A percentile compares a stretch with the other conserved stretches of the same genome.
Evolutionary conservation across 2,888 invertebrate genomes (phyloP).

Genomic region (Atethmia centrago): DNA sequence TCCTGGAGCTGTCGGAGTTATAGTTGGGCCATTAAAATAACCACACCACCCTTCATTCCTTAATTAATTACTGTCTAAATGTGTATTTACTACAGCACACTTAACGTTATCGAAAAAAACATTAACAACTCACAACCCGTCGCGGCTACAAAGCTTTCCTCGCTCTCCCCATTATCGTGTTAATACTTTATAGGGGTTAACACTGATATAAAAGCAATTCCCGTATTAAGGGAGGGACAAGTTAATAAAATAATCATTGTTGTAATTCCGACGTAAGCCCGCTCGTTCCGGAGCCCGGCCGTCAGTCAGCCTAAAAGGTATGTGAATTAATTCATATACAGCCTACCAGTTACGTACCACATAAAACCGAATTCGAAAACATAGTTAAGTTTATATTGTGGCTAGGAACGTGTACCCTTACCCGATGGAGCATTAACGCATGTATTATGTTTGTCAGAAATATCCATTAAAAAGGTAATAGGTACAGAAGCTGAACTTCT

Average conservation of each 20-base stretch:
- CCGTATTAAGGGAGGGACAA: constrained; percentile 35
- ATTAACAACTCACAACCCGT: constrained; percentile 12
- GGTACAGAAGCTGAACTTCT: too few species aligned
- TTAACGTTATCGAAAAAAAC: constrained; percentile 15
- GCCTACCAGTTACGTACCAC: constrained; percentile 35
- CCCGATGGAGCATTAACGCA: constrained; percentile 7
- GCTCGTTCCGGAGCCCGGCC: constrained; percentile 50
- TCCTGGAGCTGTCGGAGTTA: constrained; percentile 58
- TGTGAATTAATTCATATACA: constrained; percentile 63
- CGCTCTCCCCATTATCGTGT: constrained; percentile 6
- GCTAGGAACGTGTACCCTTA: constrained; percentile 19
- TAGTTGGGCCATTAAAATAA: constrained; percentile 59
- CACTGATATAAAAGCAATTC: constrained; percentile 43
- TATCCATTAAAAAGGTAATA: neutral
- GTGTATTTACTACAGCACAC: constrained; percentile 18
- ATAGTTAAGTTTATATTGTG: constrained; percentile 38
- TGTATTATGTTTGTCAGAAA: constrained; percentile 13
- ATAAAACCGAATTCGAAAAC: constrained; percentile 61
- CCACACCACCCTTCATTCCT: constrained; percentile 38
- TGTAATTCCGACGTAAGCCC: constrained; percentile 37
- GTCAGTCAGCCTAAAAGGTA: constrained; percentile 63
- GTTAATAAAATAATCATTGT: constrained; percentile 58
- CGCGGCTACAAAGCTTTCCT: constrained; percentile 33
- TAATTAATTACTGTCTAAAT: constrained; percentile 46
- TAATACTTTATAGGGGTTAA: constrained; percentile 30